Evolutionary conservation across 2,888 invertebrate genomes (phyloP), one percentile per base, ranked within the genome.

Genomic region (Elysia crispata): DNA sequence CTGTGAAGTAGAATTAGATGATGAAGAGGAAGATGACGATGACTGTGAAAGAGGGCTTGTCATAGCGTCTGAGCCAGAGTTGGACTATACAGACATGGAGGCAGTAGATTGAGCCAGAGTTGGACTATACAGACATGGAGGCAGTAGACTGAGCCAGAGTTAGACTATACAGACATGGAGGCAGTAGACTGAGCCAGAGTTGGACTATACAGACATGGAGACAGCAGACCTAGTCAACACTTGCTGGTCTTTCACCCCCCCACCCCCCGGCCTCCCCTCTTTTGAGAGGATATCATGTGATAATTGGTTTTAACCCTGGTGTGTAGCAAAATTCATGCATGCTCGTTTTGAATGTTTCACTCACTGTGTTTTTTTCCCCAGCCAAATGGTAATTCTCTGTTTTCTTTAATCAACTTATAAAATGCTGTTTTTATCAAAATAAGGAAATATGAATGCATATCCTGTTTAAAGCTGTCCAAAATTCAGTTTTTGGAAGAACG

Each of bases 31-130:
- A 41, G 75, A 76, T 30, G 76, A 75, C 20, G n/a, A 69, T 50
- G 62, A 77, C 31, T 75, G 64, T 0, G 78, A 81, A 49, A 78
- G 62, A 18, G 74, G 76, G n/a, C 69, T 80, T 60, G 77, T 81
- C 41, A 81, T 83, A 18, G 77, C 81, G 41, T 50, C 76, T 49
- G 60, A 28, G 23, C 25, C 66, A 6, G 84, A 85, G 57, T 80
- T 86, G 6, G 86, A 85, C 8, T 89, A 89, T 76, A 89, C 88
- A 6, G 89, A 89, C 77, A 89, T 89, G 89, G 89, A 89, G 74
- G 87, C 88, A 50, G 88, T 89, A 0, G 89, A 89, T 82, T 89
- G 78, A 85, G 0, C 1, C 0, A 6, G 84, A 85, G 57, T 80
- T 86, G 6, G 86, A 85, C 8, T 89, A 89, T 76, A 89, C 88